Percentiles rank a stretch among this genome's conserved stretches.
Conservation (phyloP, 92 coral and sea anemone genomes). For the Muricea muricata region DNA sequence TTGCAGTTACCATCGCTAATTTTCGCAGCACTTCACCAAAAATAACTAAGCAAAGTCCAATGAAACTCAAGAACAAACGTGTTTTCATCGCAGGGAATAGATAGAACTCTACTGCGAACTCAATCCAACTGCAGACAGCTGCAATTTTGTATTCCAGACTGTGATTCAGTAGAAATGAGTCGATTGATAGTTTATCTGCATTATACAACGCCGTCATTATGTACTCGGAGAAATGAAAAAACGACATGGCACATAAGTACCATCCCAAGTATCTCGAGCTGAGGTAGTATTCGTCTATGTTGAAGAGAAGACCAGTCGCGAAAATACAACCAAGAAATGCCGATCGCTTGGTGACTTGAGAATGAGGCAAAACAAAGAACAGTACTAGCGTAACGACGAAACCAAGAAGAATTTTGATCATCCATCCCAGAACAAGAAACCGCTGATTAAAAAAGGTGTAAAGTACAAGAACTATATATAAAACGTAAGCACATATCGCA, state of each 20-base stretch:
- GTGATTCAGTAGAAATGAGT: slow-evolving; percentile 89
- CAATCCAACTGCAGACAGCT: slow-evolving; percentile 92
- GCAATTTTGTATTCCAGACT: slow-evolving; percentile 90
- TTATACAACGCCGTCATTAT: slow-evolving; percentile 89
- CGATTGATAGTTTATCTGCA: slow-evolving; percentile 74
- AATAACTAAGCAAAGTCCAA: slow-evolving; percentile 72
- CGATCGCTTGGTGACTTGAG: slow-evolving; percentile 78
- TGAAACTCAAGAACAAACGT: slow-evolving; percentile 52
- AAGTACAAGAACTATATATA: slow-evolving; percentile 65
- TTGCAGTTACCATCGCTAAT: slow-evolving; percentile 92
- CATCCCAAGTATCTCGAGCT: slow-evolving; percentile 81
- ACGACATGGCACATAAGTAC: slow-evolving; percentile 82
- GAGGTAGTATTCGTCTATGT: slow-evolving; percentile 45
- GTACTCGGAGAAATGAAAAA: slow-evolving; percentile 93
- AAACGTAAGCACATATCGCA: slow-evolving; percentile 68
- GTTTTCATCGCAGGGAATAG: slow-evolving; percentile 80
- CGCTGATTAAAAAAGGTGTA: not conserved
- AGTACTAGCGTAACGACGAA: not conserved
- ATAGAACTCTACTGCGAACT: slow-evolving; percentile 77
- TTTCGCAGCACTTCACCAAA: slow-evolving; percentile 88
- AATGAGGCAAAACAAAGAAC: slow-evolving; percentile 66
- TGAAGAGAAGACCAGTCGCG: slow-evolving; percentile 71
- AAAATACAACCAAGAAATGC: slow-evolving; percentile 77
- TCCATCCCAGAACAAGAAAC: slow-evolving; percentile 41
- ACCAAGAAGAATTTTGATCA: not conserved